Percentiles rank a stretch among this genome's conserved stretches.
These are phyloP conservation scores for Onychorhynchus coronatus DNA, from an alignment of 2,113 vertebrate genomes.

Conservation along the genomic window DNA sequence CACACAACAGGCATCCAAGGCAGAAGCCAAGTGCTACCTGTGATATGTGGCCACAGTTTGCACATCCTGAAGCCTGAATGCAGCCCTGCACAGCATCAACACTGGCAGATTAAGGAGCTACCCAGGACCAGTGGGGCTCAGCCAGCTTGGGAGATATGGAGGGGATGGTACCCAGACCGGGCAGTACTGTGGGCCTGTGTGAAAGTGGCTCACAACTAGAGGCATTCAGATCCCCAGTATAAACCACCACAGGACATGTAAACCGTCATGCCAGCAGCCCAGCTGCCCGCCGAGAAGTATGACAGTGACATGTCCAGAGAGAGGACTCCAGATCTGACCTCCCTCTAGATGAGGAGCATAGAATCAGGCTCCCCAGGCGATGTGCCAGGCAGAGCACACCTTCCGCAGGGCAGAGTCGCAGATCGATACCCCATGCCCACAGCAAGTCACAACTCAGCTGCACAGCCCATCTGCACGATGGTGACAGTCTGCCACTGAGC, in stretches of 20 bases:
- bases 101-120: neutral
- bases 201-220: neutral
- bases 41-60: rapidly evolving
- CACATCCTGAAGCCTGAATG: neutral
- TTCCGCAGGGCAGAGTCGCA: rapidly evolving
- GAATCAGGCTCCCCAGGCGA: neutral
- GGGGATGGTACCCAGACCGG: rapidly evolving
- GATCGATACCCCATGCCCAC: neutral
- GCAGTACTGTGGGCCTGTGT: no score
- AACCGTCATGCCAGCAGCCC: neutral
- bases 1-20: neutral
- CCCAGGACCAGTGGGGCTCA: neutral
- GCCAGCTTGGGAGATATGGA: neutral
- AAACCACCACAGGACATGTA: neutral
- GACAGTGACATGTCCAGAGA: rapidly evolving
- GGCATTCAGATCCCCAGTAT: neutral
- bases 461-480: neutral
- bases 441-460: neutral
- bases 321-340: neutral
- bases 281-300: neutral
- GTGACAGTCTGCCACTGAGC: neutral
- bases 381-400: neutral
- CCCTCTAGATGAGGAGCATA: neutral
- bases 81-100: rapidly evolving
- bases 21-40: neutral